phyloP scores from a whole-genome alignment of 1,140 invertebrate species.

The Polyergus mexicanus region DNA sequence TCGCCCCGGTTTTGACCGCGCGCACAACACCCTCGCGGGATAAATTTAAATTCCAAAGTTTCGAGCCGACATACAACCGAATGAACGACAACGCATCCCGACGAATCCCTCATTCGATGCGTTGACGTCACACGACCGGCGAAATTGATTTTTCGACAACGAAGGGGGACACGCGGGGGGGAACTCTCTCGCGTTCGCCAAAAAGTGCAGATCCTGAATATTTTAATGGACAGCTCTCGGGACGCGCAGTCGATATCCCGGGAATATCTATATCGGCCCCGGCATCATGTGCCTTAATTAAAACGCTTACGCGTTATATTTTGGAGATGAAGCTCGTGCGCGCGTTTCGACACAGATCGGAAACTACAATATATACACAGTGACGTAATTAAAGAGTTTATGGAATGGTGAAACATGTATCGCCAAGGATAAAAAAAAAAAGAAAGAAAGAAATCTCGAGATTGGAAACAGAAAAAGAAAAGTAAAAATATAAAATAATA shows the following conservation, averaged over 20 bases:
- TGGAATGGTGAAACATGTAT: neutral
- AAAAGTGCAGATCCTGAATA: conserved; percentile 64
- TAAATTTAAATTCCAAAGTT: conserved; percentile 57
- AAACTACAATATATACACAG: neutral
- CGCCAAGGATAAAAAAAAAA: conserved; percentile 1
- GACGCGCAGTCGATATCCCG: conserved; percentile 54
- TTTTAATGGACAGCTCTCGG: conserved; percentile 62
- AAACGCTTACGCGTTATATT: conserved; percentile 65
- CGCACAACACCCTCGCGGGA: conserved; percentile 40
- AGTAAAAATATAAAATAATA: conserved; percentile 3
- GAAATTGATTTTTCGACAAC: conserved; percentile 62
- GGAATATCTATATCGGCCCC: conserved; percentile 52
- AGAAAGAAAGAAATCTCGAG: neutral
- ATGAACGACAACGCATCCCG: conserved; percentile 32
- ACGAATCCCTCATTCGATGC: conserved; percentile 54
- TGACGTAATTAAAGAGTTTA: conserved; percentile 1
- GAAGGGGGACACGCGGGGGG: conserved; percentile 26
- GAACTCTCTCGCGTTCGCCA: conserved; percentile 37
- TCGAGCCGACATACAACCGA: conserved; percentile 26
- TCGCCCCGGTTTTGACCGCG: conserved; percentile 40
- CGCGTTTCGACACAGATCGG: conserved; percentile 28
- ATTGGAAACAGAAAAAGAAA: neutral
- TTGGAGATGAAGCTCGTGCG: conserved; percentile 41
- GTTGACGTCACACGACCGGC: conserved; percentile 53
- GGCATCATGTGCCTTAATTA: conserved; percentile 65